Evolutionary conservation across 2,888 invertebrate species (phyloP).

Genomic region (Rhimphoctona megacephalus): DNA sequence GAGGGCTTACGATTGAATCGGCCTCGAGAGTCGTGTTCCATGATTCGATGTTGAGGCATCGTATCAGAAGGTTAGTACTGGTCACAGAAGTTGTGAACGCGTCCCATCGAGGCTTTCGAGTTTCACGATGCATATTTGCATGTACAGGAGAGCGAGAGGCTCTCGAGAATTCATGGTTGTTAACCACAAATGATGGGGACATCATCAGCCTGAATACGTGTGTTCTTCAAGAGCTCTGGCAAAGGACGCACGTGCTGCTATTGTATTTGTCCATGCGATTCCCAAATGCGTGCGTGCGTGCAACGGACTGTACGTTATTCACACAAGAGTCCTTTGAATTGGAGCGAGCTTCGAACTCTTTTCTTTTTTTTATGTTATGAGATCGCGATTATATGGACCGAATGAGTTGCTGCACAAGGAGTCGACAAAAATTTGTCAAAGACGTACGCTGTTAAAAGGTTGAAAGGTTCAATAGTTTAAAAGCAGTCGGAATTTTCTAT

Average conservation of each 20-base stretch:
- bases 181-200: constrained; percentile 37
- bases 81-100: neutral
- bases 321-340: constrained; percentile 15
- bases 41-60: neutral
- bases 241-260: constrained; percentile 1
- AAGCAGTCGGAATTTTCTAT: neutral
- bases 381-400: neutral
- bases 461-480: neutral
- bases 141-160: neutral
- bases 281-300: neutral
- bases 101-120: neutral
- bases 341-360: neutral
- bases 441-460: neutral
- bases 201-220: neutral
- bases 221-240: neutral
- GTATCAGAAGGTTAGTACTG: constrained; percentile 12
- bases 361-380: constrained; percentile 13
- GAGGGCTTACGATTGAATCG: constrained; percentile 23
- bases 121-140: neutral
- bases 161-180: constrained; percentile 54
- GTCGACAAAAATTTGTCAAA: constrained; percentile 3
- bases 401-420: neutral
- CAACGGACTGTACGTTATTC: constrained; percentile 24
- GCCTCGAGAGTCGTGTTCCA: constrained; percentile 7
- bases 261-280: constrained; percentile 12